A percentile compares a stretch with the other conserved stretches of the same genome.
These are phyloP conservation scores for Archivesica marissinica DNA, from an alignment of 1,140 invertebrate species.

Conservation along the genomic window DNA sequence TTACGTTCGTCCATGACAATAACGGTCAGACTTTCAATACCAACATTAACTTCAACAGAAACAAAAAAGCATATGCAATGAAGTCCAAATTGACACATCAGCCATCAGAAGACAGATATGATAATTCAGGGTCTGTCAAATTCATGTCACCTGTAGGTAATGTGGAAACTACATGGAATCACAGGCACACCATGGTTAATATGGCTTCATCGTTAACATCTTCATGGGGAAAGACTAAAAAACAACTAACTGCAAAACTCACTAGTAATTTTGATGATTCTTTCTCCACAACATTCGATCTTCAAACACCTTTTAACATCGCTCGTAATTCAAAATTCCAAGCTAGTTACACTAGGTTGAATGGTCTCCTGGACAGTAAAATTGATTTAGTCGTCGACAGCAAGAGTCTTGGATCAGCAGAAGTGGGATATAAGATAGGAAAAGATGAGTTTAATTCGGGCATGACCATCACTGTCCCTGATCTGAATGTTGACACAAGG, in stretches of 20 bases:
- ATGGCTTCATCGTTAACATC: slow-evolving; percentile 19
- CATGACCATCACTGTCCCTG: not conserved
- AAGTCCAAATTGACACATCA: slow-evolving; percentile 62
- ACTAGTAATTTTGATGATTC: slow-evolving; percentile 22
- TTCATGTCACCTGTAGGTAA: slow-evolving; percentile 3
- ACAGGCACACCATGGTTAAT: not conserved
- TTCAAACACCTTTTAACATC: slow-evolving; percentile 33
- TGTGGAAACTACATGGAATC: slow-evolving; percentile 58
- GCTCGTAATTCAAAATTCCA: not conserved
- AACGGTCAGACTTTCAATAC: slow-evolving; percentile 59
- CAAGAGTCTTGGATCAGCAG: not conserved
- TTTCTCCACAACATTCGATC: slow-evolving; percentile 14
- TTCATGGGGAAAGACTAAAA: slow-evolving; percentile 23
- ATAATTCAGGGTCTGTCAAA: slow-evolving; percentile 60
- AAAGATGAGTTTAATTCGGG: not conserved
- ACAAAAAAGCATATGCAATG: slow-evolving; percentile 60
- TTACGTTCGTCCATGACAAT: slow-evolving; percentile 60
- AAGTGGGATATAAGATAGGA: not conserved
- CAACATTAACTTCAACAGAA: slow-evolving; percentile 43
- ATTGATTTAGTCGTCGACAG: not conserved
- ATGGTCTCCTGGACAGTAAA: slow-evolving; percentile 3
- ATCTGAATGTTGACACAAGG: not conserved
- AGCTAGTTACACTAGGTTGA: not conserved
- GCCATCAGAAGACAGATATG: not conserved
- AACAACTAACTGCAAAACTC: slow-evolving; percentile 1